Conservation (phyloP, 2,113 vertebrate species). For the Brachyistius frenatus region DNA sequence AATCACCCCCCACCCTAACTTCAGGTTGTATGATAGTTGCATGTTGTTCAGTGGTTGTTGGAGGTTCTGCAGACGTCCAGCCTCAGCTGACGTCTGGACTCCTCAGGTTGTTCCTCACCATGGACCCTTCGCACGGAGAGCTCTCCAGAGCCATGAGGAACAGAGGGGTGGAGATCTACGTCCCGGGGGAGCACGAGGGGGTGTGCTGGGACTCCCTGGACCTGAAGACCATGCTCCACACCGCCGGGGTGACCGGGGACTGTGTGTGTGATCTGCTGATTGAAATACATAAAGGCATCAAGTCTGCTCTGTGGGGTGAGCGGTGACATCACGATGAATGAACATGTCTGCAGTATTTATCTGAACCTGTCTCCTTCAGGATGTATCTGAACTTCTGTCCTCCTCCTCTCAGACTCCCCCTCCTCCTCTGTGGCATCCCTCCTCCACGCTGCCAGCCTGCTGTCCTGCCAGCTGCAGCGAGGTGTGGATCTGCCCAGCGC, state of each 20-base stretch:
- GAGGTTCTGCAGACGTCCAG: neutral
- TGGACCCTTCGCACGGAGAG: conserved; percentile 96
- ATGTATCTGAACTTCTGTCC: neutral
- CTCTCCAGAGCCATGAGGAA: conserved; percentile 99
- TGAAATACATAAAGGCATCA: conserved; percentile 88
- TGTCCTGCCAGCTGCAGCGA: conserved; percentile 90
- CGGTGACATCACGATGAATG: neutral
- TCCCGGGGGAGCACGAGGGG: conserved; percentile 89
- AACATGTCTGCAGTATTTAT: neutral
- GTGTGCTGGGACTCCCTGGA: conserved; percentile 86
- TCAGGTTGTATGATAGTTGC: conserved; percentile 86
- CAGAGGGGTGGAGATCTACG: conserved; percentile 93
- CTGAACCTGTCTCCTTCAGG: neutral
- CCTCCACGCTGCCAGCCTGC: conserved; percentile 87
- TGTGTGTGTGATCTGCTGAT: conserved; percentile 89
- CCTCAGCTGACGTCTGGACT: conserved; percentile 14
- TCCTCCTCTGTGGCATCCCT: conserved; percentile 88
- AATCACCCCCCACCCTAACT: conserved; percentile 92
- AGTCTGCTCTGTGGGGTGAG: conserved; percentile 88
- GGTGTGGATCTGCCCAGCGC: conserved; percentile 89
- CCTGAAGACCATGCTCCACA: conserved; percentile 91
- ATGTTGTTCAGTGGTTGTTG: neutral
- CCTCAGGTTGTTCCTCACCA: conserved; percentile 93
- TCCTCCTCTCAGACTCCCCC: conserved; percentile 85
- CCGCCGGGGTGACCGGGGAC: conserved; percentile 90